A percentile compares a stretch with the other conserved stretches of the same genome.
Conservation (phyloP, 2,888 invertebrate species). For the Corythucha ciliata region DNA sequence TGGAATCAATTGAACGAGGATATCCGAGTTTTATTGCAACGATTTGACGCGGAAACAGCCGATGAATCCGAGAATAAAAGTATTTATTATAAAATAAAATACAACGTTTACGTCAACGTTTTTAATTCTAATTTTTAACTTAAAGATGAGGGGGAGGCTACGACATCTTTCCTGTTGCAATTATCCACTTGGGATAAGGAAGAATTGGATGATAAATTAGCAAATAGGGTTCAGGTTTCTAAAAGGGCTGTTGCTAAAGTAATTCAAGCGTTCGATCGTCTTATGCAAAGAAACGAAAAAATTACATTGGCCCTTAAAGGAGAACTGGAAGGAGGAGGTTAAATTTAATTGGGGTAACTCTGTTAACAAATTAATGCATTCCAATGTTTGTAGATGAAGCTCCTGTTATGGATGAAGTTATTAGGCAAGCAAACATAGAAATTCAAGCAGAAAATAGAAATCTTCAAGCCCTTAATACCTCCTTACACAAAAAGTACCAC, state of each 20-base stretch:
- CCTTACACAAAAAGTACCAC: constrained; percentile 87
- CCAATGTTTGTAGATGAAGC: constrained; percentile 55
- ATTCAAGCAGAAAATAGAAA: constrained; percentile 83
- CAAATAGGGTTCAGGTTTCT: constrained; percentile 91
- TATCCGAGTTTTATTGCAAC: constrained; percentile 81
- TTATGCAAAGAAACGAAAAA: constrained; percentile 93
- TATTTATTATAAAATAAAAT: constrained; percentile 41
- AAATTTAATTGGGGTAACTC: constrained; percentile 4
- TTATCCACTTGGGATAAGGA: constrained; percentile 97
- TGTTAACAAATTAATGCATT: not conserved
- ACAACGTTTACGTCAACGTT: not conserved
- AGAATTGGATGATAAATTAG: constrained; percentile 89
- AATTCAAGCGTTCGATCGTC: constrained; percentile 88
- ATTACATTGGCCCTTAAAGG: constrained; percentile 81
- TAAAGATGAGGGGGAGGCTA: constrained; percentile 89
- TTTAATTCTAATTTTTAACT: not conserved
- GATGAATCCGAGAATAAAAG: constrained; percentile 93
- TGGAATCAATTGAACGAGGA: constrained; percentile 98
- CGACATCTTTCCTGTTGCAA: constrained; percentile 90
- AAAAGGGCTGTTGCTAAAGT: constrained; percentile 94
- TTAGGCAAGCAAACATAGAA: constrained; percentile 76
- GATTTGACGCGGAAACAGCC: constrained; percentile 95
- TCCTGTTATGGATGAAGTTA: constrained; percentile 67
- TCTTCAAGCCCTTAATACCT: constrained; percentile 82
- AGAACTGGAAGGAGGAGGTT: constrained; percentile 59